These are phyloP conservation scores for Synergus itoensis DNA, from an alignment of 2,888 invertebrate species.

Conservation along the genomic window DNA sequence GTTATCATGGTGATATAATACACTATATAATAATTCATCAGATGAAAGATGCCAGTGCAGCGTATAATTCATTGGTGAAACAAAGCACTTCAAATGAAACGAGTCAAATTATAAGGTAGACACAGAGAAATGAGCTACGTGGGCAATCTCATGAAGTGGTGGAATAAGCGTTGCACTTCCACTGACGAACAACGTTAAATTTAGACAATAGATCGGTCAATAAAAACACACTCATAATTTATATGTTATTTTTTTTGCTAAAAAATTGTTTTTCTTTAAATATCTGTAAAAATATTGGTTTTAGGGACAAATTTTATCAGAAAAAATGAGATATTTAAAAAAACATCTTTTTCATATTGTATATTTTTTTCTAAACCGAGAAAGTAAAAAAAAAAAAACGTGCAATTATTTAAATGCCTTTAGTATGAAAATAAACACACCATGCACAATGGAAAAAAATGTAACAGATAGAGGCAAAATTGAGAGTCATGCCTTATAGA, in stretches of 20 bases:
- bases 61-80: background rate
- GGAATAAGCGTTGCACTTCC: slow-evolving; percentile 5
- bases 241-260: too few species aligned
- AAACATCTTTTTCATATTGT: too few species aligned
- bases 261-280: too few species aligned
- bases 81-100: slow-evolving; percentile 52
- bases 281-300: too few species aligned
- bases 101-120: slow-evolving; percentile 57
- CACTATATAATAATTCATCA: slow-evolving; percentile 2
- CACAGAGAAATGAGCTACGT: slow-evolving; percentile 55
- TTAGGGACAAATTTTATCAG: too few species aligned
- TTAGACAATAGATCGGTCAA: background rate
- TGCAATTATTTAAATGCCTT: too few species aligned
- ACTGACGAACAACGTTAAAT: background rate
- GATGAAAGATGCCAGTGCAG: slow-evolving; percentile 2
- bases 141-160: slow-evolving; percentile 49
- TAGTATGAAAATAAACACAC: background rate
- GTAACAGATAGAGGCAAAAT: background rate
- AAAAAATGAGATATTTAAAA: too few species aligned
- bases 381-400: too few species aligned
- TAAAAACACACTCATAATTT: slow-evolving; percentile 1
- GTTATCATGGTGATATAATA: slow-evolving; percentile 10
- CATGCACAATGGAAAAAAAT: background rate
- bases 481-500: slow-evolving; percentile 36
- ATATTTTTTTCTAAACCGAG: too few species aligned